Evolutionary conservation across 1,140 invertebrate genomes (phyloP).

Genomic region (Lordiphosa stackelbergi): DNA sequence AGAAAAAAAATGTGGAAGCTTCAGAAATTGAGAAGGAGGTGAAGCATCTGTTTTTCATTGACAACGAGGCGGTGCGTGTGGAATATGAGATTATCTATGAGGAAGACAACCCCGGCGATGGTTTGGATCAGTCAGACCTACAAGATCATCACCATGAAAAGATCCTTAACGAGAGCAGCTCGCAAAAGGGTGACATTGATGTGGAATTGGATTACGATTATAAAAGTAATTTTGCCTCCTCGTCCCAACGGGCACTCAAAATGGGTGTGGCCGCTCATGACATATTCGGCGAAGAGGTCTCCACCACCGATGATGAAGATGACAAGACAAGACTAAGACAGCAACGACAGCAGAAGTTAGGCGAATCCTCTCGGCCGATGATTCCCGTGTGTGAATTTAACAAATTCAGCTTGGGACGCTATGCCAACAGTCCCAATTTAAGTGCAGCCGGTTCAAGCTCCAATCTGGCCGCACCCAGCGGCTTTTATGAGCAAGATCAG

Average conservation of each 20-base stretch:
- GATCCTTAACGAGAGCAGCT: slow-evolving; percentile 41
- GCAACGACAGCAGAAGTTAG: slow-evolving; percentile 81
- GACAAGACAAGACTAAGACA: slow-evolving; percentile 77
- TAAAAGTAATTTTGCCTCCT: slow-evolving; percentile 58
- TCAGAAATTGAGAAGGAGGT: slow-evolving; percentile 99
- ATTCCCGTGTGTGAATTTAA: slow-evolving; percentile 83
- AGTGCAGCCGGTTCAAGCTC: slow-evolving; percentile 66
- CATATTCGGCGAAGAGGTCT: slow-evolving; percentile 92
- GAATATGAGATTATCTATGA: slow-evolving; percentile 96
- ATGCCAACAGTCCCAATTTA: slow-evolving; percentile 47
- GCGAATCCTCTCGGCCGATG: slow-evolving; percentile 88
- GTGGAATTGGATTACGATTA: slow-evolving; percentile 74
- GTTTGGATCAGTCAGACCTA: slow-evolving; percentile 46
- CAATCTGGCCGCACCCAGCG: slow-evolving; percentile 58
- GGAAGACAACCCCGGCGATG: slow-evolving; percentile 82
- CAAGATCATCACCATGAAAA: slow-evolving; percentile 29
- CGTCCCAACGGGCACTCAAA: slow-evolving; percentile 51
- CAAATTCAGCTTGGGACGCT: slow-evolving; percentile 59
- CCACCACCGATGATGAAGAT: slow-evolving; percentile 89
- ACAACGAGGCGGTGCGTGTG: slow-evolving; percentile 93
- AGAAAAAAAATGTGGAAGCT: slow-evolving; percentile 97
- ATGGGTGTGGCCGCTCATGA: slow-evolving; percentile 84
- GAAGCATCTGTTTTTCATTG: slow-evolving; percentile 92
- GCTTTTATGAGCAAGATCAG: slow-evolving; percentile 55
- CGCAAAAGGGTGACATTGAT: slow-evolving; percentile 66